A percentile compares a stretch with the other conserved stretches of the same genome.
Conservation (phyloP, 1,140 invertebrate species). For the Cataglyphis hispanica region DNA sequence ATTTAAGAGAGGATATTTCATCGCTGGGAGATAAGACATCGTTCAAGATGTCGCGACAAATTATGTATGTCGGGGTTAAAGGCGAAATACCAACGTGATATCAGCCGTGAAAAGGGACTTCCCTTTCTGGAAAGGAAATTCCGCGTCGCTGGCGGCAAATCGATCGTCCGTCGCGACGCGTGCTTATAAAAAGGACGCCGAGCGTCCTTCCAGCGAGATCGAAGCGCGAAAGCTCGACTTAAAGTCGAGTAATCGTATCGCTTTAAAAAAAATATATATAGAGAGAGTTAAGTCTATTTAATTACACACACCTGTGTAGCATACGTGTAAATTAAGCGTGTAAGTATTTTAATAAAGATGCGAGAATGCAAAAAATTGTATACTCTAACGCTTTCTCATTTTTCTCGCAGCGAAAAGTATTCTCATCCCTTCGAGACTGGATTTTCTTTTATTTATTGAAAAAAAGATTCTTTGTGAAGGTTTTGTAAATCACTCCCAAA, state of each 20-base stretch:
- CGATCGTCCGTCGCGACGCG: constrained; percentile 58
- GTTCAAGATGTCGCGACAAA: constrained; percentile 40
- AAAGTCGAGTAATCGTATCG: constrained; percentile 2
- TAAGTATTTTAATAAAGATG: constrained; percentile 76
- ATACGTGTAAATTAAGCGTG: constrained; percentile 76
- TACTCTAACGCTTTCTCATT: neutral
- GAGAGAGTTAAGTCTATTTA: constrained; percentile 76
- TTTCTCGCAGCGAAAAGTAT: neutral
- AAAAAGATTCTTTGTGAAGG: neutral
- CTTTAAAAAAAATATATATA: constrained; percentile 21
- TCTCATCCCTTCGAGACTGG: neutral
- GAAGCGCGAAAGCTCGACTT: constrained; percentile 44
- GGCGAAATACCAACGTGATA: constrained; percentile 46
- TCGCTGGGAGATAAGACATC: neutral
- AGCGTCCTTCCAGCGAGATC: constrained; percentile 26
- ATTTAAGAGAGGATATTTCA: constrained; percentile 30
- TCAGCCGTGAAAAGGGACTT: constrained; percentile 7
- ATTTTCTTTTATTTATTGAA: neutral
- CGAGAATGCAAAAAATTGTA: constrained; percentile 26
- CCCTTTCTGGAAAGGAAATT: constrained; percentile 43
- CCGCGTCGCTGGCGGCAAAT: constrained; percentile 34
- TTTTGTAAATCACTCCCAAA: neutral
- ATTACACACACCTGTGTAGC: constrained; percentile 71
- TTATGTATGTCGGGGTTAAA: constrained; percentile 38
- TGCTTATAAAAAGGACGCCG: constrained; percentile 46